Conservation (phyloP, 2,888 invertebrate species). For the Tachina lurida region DNA sequence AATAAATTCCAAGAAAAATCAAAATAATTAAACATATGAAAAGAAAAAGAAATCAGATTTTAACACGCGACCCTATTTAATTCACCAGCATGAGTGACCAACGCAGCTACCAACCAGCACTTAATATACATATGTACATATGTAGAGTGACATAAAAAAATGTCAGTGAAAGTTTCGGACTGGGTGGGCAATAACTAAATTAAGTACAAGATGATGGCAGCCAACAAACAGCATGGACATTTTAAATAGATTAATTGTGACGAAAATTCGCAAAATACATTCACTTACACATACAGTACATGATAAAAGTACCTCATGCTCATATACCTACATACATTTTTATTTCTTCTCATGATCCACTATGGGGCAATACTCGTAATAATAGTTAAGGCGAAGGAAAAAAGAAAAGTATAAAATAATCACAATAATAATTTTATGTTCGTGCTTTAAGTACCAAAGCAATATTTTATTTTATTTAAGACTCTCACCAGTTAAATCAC, state of each 20-base stretch:
- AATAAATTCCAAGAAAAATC: slow-evolving; percentile 41
- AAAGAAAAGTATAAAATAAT: slow-evolving; percentile 43
- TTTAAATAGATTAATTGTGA: slow-evolving; percentile 71
- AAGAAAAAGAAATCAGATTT: slow-evolving; percentile 38
- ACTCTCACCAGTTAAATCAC: slow-evolving; percentile 72
- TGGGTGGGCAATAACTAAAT: slow-evolving; percentile 55
- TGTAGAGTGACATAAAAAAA: slow-evolving; percentile 28
- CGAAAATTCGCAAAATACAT: slow-evolving; percentile 58
- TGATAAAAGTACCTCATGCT: slow-evolving; percentile 18
- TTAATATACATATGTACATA: background rate
- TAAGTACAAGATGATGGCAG: slow-evolving; percentile 33
- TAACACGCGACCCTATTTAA: slow-evolving; percentile 63
- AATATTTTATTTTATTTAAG: slow-evolving; percentile 69
- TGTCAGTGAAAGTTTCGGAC: slow-evolving; percentile 66
- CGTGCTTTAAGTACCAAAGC: slow-evolving; percentile 69
- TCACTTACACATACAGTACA: slow-evolving; percentile 17
- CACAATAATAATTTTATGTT: slow-evolving; percentile 68
- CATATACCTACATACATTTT: slow-evolving; percentile 15
- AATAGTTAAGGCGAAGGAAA: background rate
- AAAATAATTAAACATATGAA: slow-evolving; percentile 32
- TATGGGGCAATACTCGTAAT: slow-evolving; percentile 30
- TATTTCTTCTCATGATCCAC: slow-evolving; percentile 67
- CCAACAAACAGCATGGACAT: slow-evolving; percentile 58
- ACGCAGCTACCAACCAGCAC: slow-evolving; percentile 16
- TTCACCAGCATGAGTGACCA: slow-evolving; percentile 44